Conservation (phyloP, 1,140 invertebrate species). For the Musca vetustissima region DNA sequence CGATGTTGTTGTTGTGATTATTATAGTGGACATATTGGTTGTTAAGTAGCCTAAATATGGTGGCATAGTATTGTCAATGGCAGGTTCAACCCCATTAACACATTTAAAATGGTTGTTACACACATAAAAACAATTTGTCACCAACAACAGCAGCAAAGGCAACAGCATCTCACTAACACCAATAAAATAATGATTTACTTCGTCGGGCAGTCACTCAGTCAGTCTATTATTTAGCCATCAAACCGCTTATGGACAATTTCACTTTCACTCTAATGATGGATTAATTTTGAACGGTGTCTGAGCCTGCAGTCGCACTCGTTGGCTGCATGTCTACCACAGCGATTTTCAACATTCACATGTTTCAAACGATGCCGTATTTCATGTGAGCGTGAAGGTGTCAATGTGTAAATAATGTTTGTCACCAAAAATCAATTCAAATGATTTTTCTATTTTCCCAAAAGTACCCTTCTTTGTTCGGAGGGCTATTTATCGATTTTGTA, state of each 20-base stretch:
- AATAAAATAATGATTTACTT: not conserved
- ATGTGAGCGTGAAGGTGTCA: slow-evolving; percentile 11
- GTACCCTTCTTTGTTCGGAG: not conserved
- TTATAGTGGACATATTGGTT: not conserved
- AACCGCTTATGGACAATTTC: not conserved
- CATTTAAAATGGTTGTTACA: not conserved
- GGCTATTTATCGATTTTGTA: not conserved
- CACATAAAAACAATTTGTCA: slow-evolving; percentile 14
- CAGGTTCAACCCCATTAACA: not conserved
- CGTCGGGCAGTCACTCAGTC: not conserved
- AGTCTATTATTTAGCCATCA: not conserved
- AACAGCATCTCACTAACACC: not conserved
- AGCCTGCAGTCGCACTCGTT: no score
- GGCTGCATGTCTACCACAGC: not conserved
- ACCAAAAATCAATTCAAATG: not conserved
- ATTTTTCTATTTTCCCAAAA: not conserved
- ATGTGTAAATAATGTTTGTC: slow-evolving; percentile 14
- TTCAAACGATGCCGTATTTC: not conserved
- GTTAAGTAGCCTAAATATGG: no score
- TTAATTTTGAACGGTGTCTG: not conserved
- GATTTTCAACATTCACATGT: not conserved
- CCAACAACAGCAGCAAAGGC: not conserved
- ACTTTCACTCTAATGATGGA: slow-evolving; percentile 12
- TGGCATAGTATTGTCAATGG: no score
- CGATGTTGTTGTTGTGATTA: not conserved